Evolutionary conservation across 2,797 vertebrate species (phyloP).

Genomic region (Chelidonichthys spinosus): DNA sequence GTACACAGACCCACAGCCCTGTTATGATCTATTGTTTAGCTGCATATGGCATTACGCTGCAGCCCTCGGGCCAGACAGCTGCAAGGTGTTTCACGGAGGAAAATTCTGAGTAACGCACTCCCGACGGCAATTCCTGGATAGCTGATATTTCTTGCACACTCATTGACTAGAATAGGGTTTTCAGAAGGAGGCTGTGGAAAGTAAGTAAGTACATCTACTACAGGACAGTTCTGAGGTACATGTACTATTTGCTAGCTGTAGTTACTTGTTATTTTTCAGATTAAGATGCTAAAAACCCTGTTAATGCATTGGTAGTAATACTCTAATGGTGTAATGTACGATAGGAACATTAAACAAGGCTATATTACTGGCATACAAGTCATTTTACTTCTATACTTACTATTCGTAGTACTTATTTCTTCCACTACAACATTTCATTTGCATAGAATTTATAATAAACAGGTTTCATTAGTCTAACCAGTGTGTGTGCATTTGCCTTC

Average conservation of each 20-base stretch:
- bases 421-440: background rate
- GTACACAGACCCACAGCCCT: slow-evolving; percentile 75
- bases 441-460: background rate
- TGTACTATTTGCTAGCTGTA: background rate
- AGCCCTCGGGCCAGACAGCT: slow-evolving; percentile 52
- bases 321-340: background rate
- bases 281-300: accelerated
- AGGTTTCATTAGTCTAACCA: background rate
- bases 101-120: slow-evolving; percentile 39
- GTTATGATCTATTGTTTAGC: slow-evolving; percentile 78
- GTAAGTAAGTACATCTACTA: background rate
- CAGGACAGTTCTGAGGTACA: background rate
- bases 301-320: background rate
- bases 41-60: slow-evolving; percentile 64
- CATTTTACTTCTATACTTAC: background rate
- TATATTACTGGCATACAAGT: background rate
- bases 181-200: background rate
- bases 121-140: slow-evolving; percentile 13
- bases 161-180: background rate
- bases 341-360: background rate
- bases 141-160: slow-evolving; percentile 22
- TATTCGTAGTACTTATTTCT: background rate
- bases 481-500: background rate
- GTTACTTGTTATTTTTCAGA: background rate
- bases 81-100: slow-evolving; percentile 55